Evolutionary conservation across 2,113 vertebrate genomes (phyloP), one percentile per base, ranked within the genome.

Genomic region (Mirounga angustirostris): DNA sequence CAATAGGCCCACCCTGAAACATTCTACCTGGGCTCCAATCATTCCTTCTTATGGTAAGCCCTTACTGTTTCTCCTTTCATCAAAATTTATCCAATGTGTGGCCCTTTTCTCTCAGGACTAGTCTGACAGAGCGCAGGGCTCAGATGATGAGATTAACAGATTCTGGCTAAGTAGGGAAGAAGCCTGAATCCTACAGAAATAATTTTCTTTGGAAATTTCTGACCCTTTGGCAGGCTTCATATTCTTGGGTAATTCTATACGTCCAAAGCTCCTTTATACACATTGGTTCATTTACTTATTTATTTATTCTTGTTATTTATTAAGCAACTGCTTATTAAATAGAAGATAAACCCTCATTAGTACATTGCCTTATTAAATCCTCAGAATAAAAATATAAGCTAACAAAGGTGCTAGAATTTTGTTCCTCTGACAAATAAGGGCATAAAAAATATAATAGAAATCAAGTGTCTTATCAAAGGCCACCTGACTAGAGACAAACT

Each of bases 221-320:
- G 26, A 89, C 6, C 69, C 94, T 90, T 30, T 10, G 26, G 10
- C 6, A 58, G 43, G 3, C 11, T 95, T 91, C 28, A 73, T n/a
- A 52, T 67, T 67, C 30, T 46, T 76, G 30, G 12, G 26, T 65
- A 69, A 71, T 81, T 56, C 46, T 61, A 14, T 50, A 67, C 7
- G 19, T 83, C 43, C 78, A 52, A 59, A 56, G 0, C 12, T 56
- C 33, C 90, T 94, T 63, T n/a, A 79, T 52, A 50, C 3, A 78
- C 7, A 73, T n/a, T 74, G 28, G 28, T 43, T 89, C 59, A 43
- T 83, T 94, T 69, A 40, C 19, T 59, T 67, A 59, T 65, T 61
- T 30, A 33, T 40, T 88, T 78, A 80, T 71, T 94, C 19, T 94
- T 94, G 7, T 93, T 67, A 93, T 50, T 79, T 84, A 80, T 58